These are phyloP conservation scores for Aptenodytes patagonicus DNA, from an alignment of 2,113 vertebrate species.

Conservation along the genomic window DNA sequence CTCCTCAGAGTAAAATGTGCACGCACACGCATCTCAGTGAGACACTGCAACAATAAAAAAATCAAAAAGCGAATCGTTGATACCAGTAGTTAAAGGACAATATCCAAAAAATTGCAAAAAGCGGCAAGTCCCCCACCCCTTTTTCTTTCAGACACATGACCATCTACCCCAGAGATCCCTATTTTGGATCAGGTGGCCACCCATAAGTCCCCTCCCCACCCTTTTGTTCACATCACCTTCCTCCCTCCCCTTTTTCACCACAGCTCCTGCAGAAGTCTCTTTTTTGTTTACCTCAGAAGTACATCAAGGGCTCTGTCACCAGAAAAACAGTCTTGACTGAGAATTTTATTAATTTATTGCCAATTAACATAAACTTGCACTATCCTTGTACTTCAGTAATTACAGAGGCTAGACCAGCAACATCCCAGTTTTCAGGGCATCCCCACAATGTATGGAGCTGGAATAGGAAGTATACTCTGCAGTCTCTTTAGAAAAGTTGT, in stretches of 20 bases:
- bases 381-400: background rate
- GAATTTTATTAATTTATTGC: background rate
- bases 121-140: rapidly evolving
- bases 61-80: background rate
- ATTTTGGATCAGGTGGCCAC: background rate
- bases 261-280: background rate
- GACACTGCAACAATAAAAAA: background rate
- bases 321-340: background rate
- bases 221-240: background rate
- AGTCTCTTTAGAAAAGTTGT: background rate
- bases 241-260: background rate
- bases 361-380: background rate
- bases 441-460: background rate
- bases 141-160: background rate
- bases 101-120: background rate
- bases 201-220: background rate
- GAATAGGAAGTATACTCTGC: background rate
- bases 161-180: background rate
- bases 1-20: background rate
- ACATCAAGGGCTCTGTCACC: background rate
- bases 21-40: background rate
- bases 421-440: background rate
- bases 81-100: background rate
- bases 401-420: background rate
- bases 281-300: background rate